Evolutionary conservation across 2,113 vertebrate species (phyloP), one percentile per base, ranked within the genome.

Genomic region (Tyto alba): DNA sequence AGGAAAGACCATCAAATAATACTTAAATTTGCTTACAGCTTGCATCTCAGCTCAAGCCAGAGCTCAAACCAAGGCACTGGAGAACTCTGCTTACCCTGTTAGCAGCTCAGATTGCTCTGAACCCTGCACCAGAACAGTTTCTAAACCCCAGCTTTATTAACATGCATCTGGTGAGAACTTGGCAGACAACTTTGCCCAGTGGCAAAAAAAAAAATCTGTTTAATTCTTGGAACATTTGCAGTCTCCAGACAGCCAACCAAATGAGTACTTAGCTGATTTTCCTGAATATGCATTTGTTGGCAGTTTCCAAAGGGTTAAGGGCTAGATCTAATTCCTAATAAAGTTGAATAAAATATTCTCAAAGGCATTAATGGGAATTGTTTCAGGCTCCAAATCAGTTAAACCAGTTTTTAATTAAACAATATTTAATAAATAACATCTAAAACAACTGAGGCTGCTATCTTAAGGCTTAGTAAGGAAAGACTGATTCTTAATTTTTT

Each of bases 391-490:
- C 52, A 96, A 85, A 90, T 92, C 45, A 73, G 75, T 92, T 80
- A 91, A 83, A 67, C 67, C 26, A 72, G 30, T 62, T 97, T 91
- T 97, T 89, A 97, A 95, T 96, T 95, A 92, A 96, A 50, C 38
- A 38, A 48, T 41, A 80, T 67, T 93, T 92, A 92, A 93, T 83
- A 96, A 96, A 90, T 79, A 93, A 41, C 75, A 69, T 48, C 38
- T 94, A 57, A 79, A 89, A 60, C 71, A 79, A 82, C 48, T 29
- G 30, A 43, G 55, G 55, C 29, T 60, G 25, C 47, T 80, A 80
- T 57, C 74, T 92, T 74, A 43, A 85, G 21, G n/a, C 57, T 88
- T 88, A 59, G 5, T 41, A 85, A 91, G 13, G 43, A 87, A 87
- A 89, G 29, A 9, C 3, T 71, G 20, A 74, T 22, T 52, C 13